Evolutionary conservation across 92 coral and sea anemone genomes (phyloP).

Genomic region (Parazoanthus swiftii): DNA sequence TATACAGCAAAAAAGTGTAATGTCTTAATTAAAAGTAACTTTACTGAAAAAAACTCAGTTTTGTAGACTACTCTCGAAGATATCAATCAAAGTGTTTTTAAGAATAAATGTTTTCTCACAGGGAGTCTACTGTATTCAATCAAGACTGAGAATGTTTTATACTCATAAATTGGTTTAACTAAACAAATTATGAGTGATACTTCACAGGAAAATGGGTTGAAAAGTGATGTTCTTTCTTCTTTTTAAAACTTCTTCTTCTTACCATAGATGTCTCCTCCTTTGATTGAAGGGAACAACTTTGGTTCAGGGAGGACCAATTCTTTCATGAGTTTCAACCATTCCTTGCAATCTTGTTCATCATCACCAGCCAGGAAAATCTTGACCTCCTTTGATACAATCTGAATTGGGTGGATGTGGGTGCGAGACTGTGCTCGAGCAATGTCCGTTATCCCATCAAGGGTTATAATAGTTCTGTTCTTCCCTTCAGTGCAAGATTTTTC

Average conservation of each 20-base stretch:
- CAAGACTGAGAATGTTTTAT: no score
- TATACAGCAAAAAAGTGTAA: no score
- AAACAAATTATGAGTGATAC: no score
- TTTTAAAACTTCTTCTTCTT: not conserved
- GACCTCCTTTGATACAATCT: constrained; percentile 71
- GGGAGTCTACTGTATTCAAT: no score
- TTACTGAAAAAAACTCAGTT: no score
- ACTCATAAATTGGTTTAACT: no score
- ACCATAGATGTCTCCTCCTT: constrained; percentile 92
- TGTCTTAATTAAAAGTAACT: no score
- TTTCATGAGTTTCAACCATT: constrained; percentile 89
- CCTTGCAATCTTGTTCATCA: constrained; percentile 70
- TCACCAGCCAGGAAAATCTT: constrained; percentile 86
- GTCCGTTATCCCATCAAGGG: constrained; percentile 78
- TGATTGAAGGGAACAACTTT: constrained; percentile 73
- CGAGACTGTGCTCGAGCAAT: constrained; percentile 81
- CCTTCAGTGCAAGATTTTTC: constrained; percentile 88
- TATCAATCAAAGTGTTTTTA: no score
- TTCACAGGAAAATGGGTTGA: no score
- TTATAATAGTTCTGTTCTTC: constrained; percentile 78
- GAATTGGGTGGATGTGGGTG: constrained; percentile 77
- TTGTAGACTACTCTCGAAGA: no score
- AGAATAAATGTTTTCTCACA: no score
- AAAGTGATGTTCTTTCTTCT: no score
- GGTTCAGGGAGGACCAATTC: constrained; percentile 95